phyloP scores from a whole-genome alignment of 2,113 vertebrate species.

The Xerus inauris region DNA sequence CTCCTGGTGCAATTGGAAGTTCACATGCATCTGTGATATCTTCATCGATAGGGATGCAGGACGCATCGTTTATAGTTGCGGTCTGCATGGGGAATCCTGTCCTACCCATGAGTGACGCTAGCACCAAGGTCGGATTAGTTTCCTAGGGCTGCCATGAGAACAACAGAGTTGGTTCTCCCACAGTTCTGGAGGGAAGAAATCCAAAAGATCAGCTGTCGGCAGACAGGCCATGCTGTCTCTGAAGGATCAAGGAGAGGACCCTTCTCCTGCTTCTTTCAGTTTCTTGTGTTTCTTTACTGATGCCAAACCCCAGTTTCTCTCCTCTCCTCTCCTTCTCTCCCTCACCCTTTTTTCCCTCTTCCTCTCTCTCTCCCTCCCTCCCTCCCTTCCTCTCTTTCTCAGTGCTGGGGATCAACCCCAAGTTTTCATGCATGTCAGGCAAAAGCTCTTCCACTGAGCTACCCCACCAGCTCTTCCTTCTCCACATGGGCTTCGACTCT shows the following conservation, averaged over 20 bases:
- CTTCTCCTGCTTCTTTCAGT: not conserved
- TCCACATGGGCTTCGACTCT: fast-evolving
- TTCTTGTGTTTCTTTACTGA: not conserved
- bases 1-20: not conserved
- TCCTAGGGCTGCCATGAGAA: not conserved
- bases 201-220: not conserved
- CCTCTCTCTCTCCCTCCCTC: not conserved
- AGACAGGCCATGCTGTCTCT: not conserved
- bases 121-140: not conserved
- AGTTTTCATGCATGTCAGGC: not conserved
- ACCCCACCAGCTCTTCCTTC: not conserved
- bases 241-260: not conserved
- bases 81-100: not conserved
- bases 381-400: not conserved
- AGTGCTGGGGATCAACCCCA: not conserved
- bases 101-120: not conserved
- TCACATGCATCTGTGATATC: not conserved
- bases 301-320: not conserved
- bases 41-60: not conserved
- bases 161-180: not conserved
- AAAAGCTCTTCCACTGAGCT: not conserved
- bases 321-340: no score
- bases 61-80: fast-evolving
- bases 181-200: not conserved
- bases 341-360: no score